Conservation (phyloP, 2,888 invertebrate genomes). For the Drosophila demipolita region DNA sequence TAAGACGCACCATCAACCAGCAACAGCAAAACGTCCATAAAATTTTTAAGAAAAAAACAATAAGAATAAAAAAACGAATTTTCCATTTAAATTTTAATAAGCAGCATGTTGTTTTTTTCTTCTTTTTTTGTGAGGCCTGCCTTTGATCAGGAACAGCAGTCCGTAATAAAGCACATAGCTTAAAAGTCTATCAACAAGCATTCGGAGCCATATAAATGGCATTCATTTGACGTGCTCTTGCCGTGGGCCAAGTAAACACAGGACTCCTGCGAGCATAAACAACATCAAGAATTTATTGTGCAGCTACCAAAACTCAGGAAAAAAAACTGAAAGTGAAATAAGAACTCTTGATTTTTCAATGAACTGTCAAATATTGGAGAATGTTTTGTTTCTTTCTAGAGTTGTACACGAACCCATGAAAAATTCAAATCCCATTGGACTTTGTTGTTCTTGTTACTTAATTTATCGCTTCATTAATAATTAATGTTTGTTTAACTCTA, state of each 20-base stretch:
- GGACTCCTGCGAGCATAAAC: conserved; percentile 56
- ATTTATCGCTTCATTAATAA: conserved; percentile 48
- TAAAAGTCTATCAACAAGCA: conserved; percentile 76
- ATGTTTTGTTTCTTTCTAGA: neutral
- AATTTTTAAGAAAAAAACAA: neutral
- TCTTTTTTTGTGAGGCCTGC: conserved; percentile 3
- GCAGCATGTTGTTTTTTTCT: conserved; percentile 24
- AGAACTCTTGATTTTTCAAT: conserved; percentile 40
- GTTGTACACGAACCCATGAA: neutral
- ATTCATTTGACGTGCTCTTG: conserved; percentile 60
- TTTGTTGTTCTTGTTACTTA: conserved; percentile 9
- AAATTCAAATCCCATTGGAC: neutral
- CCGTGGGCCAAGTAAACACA: conserved; percentile 50
- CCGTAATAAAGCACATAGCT: conserved; percentile 65
- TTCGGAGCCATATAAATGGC: conserved; percentile 66
- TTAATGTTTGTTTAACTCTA: conserved; percentile 25
- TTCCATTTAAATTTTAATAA: conserved; percentile 65
- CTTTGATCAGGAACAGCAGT: conserved; percentile 61
- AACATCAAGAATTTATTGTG: conserved; percentile 70
- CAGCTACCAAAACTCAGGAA: conserved; percentile 21
- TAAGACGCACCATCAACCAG: conserved; percentile 54
- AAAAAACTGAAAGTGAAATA: conserved; percentile 6
- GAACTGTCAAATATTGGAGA: conserved; percentile 28
- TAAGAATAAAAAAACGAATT: conserved; percentile 13
- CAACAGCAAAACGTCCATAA: conserved; percentile 8